These are phyloP conservation scores for Characodon lateralis DNA, from an alignment of 2,797 vertebrate species.

Conservation along the genomic window DNA sequence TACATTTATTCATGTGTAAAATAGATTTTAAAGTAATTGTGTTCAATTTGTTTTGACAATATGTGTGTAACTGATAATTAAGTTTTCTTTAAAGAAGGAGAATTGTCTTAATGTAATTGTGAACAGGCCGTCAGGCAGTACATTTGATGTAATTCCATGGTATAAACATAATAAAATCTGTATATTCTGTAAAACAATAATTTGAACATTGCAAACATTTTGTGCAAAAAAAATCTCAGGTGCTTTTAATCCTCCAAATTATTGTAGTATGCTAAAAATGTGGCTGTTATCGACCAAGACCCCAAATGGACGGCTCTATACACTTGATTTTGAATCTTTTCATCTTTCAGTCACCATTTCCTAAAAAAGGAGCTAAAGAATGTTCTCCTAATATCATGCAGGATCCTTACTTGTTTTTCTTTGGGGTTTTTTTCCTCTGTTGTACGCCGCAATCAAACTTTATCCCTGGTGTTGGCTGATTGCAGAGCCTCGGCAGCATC, in stretches of 20 bases:
- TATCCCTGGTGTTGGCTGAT: slow-evolving; percentile 11
- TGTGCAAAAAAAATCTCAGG: neutral
- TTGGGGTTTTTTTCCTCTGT: neutral
- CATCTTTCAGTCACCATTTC: neutral
- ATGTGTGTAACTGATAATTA: neutral
- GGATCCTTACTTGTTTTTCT: slow-evolving; percentile 49
- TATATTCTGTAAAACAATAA: neutral
- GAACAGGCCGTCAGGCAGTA: neutral
- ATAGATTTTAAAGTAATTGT: neutral
- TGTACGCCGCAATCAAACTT: slow-evolving; percentile 28
- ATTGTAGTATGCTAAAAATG: neutral
- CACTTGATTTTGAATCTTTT: neutral
- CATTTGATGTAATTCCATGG: neutral
- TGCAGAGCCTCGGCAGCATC: slow-evolving; percentile 51
- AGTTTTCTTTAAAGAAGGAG: neutral
- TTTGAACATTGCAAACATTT: neutral
- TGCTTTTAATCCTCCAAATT: neutral
- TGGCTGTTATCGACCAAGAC: neutral
- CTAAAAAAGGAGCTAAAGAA: neutral
- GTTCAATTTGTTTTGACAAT: neutral
- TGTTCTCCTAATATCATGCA: neutral
- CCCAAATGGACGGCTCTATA: neutral
- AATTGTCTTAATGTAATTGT: neutral
- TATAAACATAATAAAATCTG: neutral
- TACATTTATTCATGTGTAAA: neutral